A percentile compares a stretch with the other conserved stretches of the same genome.
Conservation (phyloP, 2,888 invertebrate genomes). For the Abrostola triplasia region DNA sequence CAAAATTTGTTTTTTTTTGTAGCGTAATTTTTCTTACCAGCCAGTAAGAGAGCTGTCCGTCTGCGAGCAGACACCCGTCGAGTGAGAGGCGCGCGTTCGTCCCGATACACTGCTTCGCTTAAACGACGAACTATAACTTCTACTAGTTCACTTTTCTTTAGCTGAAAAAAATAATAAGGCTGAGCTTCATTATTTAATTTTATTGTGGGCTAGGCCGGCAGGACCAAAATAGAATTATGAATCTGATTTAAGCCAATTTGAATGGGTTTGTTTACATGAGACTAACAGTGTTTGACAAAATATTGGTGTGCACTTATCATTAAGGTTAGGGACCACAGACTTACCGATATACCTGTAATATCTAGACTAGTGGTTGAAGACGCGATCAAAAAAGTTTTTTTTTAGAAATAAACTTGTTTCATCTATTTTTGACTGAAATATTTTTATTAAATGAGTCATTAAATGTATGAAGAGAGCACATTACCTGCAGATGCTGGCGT, state of each 20-base stretch:
- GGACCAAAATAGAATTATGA: too few species aligned
- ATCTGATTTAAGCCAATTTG: too few species aligned
- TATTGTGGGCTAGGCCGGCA: too few species aligned
- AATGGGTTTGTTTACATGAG: too few species aligned
- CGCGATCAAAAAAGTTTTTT: too few species aligned
- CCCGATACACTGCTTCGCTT: slow-evolving; percentile 79
- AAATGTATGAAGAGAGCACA: background rate
- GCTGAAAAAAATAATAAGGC: slow-evolving; percentile 55
- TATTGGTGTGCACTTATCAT: too few species aligned
- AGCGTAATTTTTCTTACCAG: slow-evolving; percentile 62
- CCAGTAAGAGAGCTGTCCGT: slow-evolving; percentile 75
- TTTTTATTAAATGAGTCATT: background rate
- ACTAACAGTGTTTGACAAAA: too few species aligned
- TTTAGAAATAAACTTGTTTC: too few species aligned
- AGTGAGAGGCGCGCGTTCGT: slow-evolving; percentile 71
- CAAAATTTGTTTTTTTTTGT: background rate
- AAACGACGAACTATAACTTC: slow-evolving; percentile 75
- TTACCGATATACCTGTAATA: too few species aligned
- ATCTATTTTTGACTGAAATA: background rate
- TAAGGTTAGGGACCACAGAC: too few species aligned
- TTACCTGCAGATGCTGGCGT: slow-evolving; percentile 91
- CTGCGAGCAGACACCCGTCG: slow-evolving; percentile 74
- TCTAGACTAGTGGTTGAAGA: too few species aligned
- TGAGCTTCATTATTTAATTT: too few species aligned
- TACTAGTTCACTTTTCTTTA: slow-evolving; percentile 75